Percentiles rank a stretch among this genome's conserved stretches.
These are phyloP conservation scores for Ips typographus DNA, from an alignment of 1,140 invertebrate genomes.

Conservation along the genomic window DNA sequence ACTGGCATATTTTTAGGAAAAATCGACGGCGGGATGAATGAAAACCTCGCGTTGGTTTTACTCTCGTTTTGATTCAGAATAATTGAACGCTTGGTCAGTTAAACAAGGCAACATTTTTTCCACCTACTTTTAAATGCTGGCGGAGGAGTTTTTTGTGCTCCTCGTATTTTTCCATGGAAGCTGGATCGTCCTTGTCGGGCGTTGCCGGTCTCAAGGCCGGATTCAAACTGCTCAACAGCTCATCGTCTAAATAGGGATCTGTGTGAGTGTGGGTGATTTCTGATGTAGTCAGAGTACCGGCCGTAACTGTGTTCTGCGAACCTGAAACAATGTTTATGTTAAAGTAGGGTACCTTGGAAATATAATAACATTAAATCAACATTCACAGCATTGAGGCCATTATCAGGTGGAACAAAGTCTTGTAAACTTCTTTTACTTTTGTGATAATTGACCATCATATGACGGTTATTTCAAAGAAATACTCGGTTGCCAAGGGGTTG, in stretches of 20 bases:
- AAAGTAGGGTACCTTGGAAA: no score
- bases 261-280: conserved; percentile 25
- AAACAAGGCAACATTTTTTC: background rate
- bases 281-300: conserved; percentile 38
- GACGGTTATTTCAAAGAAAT: no score
- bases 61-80: background rate
- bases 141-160: conserved; percentile 79
- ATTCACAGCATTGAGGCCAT: no score
- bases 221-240: conserved; percentile 73
- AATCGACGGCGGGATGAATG: background rate
- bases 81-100: background rate
- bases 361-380: no score
- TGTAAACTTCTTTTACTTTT: no score
- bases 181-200: conserved; percentile 73
- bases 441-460: no score
- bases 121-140: conserved; percentile 67
- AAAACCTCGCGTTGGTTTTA: background rate
- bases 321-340: conserved; percentile 38
- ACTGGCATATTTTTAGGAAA: conserved; percentile 7
- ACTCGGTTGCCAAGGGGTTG: background rate
- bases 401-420: no score
- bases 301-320: conserved; percentile 43
- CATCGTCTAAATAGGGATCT: conserved; percentile 40
- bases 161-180: conserved; percentile 80
- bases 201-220: conserved; percentile 76